phyloP scores from a whole-genome alignment of 2,113 vertebrate species.

The Rhabdornis inornatus region DNA sequence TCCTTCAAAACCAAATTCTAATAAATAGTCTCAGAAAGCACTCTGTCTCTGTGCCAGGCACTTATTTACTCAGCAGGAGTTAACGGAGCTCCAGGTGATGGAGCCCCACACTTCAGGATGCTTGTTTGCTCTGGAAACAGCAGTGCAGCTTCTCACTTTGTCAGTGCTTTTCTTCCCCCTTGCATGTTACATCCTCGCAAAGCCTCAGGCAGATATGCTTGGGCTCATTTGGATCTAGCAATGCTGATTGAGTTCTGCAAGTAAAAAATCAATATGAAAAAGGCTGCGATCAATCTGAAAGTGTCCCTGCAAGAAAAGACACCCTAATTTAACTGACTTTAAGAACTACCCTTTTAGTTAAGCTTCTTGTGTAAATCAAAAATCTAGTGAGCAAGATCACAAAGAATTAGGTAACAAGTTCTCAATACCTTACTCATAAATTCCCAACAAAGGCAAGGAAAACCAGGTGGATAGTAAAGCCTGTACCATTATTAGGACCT shows the following conservation, averaged over 20 bases:
- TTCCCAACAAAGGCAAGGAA: not conserved
- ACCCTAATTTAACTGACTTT: not conserved
- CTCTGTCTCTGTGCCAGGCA: not conserved
- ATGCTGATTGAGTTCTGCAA: not conserved
- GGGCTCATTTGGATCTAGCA: not conserved
- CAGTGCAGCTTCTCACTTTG: not conserved
- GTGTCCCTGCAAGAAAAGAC: not conserved
- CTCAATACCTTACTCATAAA: not conserved
- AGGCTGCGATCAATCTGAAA: not conserved
- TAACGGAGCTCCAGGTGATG: not conserved
- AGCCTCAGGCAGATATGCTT: not conserved
- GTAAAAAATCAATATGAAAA: not conserved
- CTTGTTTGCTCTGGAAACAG: not conserved
- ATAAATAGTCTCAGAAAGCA: slow-evolving; percentile 12
- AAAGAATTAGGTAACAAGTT: not conserved
- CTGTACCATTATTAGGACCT: not conserved
- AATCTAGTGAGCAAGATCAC: not conserved
- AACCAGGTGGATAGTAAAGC: not conserved
- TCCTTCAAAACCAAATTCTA: not conserved
- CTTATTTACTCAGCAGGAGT: slow-evolving; percentile 17
- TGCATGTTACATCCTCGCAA: rapidly evolving
- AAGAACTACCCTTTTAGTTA: not conserved
- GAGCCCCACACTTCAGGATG: not conserved
- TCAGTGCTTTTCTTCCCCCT: not conserved
- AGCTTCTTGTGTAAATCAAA: not conserved